Evolutionary conservation across 2,888 invertebrate species (phyloP), one percentile per base, ranked within the genome.

Genomic region (Ctena decussata): DNA sequence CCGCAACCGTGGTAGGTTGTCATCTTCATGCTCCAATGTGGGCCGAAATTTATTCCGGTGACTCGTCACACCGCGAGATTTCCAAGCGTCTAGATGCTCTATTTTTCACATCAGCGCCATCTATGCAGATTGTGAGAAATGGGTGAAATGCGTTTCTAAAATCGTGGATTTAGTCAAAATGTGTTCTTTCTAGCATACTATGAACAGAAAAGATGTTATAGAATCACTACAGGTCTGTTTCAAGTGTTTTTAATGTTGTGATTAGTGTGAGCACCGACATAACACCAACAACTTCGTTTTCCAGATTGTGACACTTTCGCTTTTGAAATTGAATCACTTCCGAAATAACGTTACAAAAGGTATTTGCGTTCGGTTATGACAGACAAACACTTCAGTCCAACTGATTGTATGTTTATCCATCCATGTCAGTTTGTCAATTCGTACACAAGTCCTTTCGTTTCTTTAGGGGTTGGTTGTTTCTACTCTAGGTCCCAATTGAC

Each of bases 131-230:
- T 49, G 5, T 49, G 49, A 15, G 3, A 21, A 8, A 5, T 27
- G 5, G 27, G 8, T 27, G 1, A 24, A 57, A 57, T 8, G 8
- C 2, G 27, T 8, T 11, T 27, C 57, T 46, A n/a, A 46, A 15
- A 57, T 57, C 57, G 15, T 30, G 30, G 35, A 60, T 2, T 18
- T 30, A 8, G 6, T 35, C 65, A 65, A 35, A 65, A 65, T 65
- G 65, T 35, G 65, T 35, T 65, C 35, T 18, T 32, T 65, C 35
- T 65, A 35, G 21, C 3, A 35, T 87, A 85, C 70, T 85, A 89
- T 89, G 89, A 82, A 84, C 70, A 79, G 80, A 78, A 85, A 76
- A 82, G 85, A 85, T 87, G 89, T 85, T 77, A 87, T 89, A 87
- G 85, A 82, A 77, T 87, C 89, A 75, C 65, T 89, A 70, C 89